These are phyloP conservation scores for Catamblyrhynchus diadema DNA, from an alignment of 2,797 vertebrate genomes.

Conservation along the genomic window DNA sequence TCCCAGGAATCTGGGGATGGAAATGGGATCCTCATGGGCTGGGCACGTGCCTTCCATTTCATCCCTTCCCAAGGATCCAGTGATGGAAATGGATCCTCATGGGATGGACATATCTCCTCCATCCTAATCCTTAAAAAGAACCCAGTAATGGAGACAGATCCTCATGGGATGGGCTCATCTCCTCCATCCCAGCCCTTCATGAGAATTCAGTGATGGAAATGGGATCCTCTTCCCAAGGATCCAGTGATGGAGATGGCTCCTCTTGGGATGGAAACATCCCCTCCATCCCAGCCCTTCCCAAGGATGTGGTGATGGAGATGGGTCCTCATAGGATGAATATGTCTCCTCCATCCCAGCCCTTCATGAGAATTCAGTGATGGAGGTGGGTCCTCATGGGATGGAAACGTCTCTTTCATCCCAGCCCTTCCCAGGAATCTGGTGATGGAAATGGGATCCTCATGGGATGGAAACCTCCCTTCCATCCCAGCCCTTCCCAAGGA, in stretches of 20 bases:
- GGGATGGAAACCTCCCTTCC: too few relatives aligned
- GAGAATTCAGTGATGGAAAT: too few relatives aligned
- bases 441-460: fast-evolving
- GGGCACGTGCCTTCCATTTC: fast-evolving
- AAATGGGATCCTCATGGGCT: too few relatives aligned
- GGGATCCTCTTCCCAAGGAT: background rate
- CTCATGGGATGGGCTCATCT: too few relatives aligned
- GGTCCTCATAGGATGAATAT: background rate
- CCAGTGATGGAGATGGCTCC: fast-evolving
- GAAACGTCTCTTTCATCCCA: background rate
- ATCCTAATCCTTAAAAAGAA: too few relatives aligned
- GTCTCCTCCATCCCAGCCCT: fast-evolving
- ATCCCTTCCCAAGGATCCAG: background rate
- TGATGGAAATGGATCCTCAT: fast-evolving
- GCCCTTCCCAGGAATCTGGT: fast-evolving
- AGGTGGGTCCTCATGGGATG: fast-evolving
- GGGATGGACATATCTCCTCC: too few relatives aligned
- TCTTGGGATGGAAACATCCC: fast-evolving
- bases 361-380: fast-evolving
- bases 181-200: too few relatives aligned
- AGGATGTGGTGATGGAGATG: fast-evolving
- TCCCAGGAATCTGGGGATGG: too few relatives aligned
- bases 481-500: too few relatives aligned
- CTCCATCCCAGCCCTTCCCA: background rate
- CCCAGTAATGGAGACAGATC: too few relatives aligned